These are phyloP conservation scores for Laterallus jamaicensis DNA, from an alignment of 2,113 vertebrate genomes.

Conservation along the genomic window DNA sequence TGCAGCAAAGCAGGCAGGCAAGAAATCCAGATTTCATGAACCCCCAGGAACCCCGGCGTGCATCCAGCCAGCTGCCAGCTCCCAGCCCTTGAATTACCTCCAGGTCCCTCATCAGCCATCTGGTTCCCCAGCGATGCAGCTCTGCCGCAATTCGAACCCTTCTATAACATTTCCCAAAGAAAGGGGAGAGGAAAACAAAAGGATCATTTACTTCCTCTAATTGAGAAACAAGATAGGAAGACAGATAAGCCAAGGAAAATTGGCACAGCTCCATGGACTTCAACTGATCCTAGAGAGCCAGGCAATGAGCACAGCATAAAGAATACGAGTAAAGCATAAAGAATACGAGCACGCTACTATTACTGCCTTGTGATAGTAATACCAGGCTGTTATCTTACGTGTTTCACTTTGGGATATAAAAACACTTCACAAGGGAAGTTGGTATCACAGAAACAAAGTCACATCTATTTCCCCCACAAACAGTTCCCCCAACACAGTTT, in stretches of 20 bases:
- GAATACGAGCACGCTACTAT: background rate
- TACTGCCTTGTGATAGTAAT: background rate
- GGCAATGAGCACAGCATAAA: background rate
- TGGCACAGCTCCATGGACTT: background rate
- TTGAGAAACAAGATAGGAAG: slow-evolving; percentile 36
- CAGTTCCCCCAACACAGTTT: background rate
- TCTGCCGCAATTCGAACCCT: background rate
- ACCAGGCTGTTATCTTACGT: background rate
- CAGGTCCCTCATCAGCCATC: background rate
- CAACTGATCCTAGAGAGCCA: slow-evolving; percentile 7
- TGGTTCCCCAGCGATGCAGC: background rate
- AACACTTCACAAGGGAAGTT: background rate
- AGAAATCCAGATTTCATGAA: background rate
- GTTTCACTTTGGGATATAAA: background rate
- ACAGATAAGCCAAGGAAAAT: slow-evolving; percentile 62
- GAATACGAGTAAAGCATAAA: background rate
- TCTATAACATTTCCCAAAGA: slow-evolving; percentile 51
- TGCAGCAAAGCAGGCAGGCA: background rate
- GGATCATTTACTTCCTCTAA: slow-evolving; percentile 19
- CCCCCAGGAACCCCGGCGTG: background rate
- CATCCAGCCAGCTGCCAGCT: background rate
- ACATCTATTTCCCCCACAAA: background rate
- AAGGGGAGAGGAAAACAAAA: slow-evolving; percentile 26
- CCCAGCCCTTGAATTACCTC: background rate
- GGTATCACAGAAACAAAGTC: background rate